phyloP scores from a whole-genome alignment of 2,113 vertebrate species.

The Chiloscyllium plagiosum region DNA sequence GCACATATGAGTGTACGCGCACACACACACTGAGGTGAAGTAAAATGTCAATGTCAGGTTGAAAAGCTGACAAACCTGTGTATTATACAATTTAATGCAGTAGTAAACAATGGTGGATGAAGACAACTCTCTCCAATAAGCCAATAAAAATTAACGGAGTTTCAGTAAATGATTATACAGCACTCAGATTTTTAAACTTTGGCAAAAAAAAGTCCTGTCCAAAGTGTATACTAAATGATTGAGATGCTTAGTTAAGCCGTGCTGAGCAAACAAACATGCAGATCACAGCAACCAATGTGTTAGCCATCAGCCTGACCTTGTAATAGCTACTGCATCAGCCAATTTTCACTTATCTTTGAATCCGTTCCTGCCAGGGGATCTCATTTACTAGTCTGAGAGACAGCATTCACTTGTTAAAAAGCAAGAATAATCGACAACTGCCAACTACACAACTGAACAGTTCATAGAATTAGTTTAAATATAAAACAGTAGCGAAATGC shows the following conservation, averaged over 20 bases:
- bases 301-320: neutral
- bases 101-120: neutral
- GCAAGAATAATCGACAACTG: neutral
- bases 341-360: neutral
- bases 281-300: neutral
- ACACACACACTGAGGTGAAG: neutral
- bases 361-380: neutral
- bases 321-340: neutral
- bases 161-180: neutral
- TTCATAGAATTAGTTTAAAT: neutral
- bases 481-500: neutral
- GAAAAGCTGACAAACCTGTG: neutral
- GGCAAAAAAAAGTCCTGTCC: neutral
- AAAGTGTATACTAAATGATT: neutral
- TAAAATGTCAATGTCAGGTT: neutral
- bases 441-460: neutral
- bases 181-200: neutral
- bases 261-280: neutral
- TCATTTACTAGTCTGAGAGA: neutral
- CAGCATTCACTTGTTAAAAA: neutral
- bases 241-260: neutral
- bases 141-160: neutral
- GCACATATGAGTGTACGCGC: no score
- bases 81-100: neutral
- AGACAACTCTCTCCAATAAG: neutral